Evolutionary conservation across 2,888 invertebrate species (phyloP), one percentile per base, ranked within the genome.

Genomic region (Cataglyphis cursor): DNA sequence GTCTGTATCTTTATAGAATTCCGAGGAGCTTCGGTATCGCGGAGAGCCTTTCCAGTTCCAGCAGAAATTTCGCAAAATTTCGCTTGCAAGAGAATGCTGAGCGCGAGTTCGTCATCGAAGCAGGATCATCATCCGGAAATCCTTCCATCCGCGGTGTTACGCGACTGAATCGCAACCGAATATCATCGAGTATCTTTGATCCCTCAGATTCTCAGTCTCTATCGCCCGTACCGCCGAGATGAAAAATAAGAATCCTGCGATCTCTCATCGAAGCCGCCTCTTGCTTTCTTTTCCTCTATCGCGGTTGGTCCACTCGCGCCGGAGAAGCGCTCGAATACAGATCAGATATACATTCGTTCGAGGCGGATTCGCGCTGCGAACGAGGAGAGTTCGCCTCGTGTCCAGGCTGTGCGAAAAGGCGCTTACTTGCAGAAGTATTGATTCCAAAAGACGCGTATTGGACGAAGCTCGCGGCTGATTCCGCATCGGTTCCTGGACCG

Each of bases 391-490:
- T 89, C 85, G 90, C 84, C 87, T 89, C 82, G 87, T 82, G 48
- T 51, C 8, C 82, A 78, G 90, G 89, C 88, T 90, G 31, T 90
- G 90, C 90, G 91, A 78, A 86, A 89, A 85, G 87, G 57, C 18
- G 31, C 5, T 59, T 18, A 61, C 18, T 61, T 9, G 3, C 18
- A 8, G 0, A 54, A 84, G 82, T 82, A 82, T 85, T 70, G 82
- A 83, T 38, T 66, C 9, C 54, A 21, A 21, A 28, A 38, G 54
- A 21, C 3, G 51, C 18, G 12, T 1, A 3, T 54, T 41, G 18
- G 21, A 64, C 51, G n/a, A 68, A 31, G n/a, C 24, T 44, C 35
- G 3, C 31, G 59, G 5, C 41, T n/a, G 21, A 41, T 68, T 24
- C 41, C 3, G 66, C 15, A 6, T 5, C 28, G 35, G 12, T 8